Evolutionary conservation across 2,888 invertebrate species (phyloP), one percentile per base, ranked within the genome.

Genomic region (Amphipyra berbera): DNA sequence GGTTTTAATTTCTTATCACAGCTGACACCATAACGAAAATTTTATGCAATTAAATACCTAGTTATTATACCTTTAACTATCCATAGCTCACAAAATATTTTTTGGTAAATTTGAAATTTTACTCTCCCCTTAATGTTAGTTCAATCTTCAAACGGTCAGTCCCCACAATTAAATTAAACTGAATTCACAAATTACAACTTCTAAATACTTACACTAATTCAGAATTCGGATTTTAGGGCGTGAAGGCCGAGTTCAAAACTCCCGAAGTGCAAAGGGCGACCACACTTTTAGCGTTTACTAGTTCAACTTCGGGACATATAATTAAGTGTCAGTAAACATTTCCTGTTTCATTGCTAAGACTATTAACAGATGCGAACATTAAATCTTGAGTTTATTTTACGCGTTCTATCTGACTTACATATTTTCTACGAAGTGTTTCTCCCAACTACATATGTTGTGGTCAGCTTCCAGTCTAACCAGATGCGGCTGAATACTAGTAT

Each of bases 241-340:
- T 30, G 14, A 57, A 21, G 49, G 53, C 56, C 42, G 53, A 57
- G 58, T 58, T 44, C 59, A 59, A 55, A 62, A 68, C 44, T 59
- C 56, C 9, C n/a, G 8, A 35, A 55, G 41, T 57, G 46, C 52
- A 68, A 65, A 64, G 65, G 65, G 58, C 37, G 38, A 8, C 21
- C 33, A 14, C 41, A 30, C 27, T 30, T 30, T 30, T 5, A 6
- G 27, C 40, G 33, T 45, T 44, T 57, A 55, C 59, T 38, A 62
- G 68, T 73, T 65, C 46, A 46, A 71, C 42, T 68, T 61, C 0
- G 42, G 45, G 45, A 61, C 46, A 65, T 40, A 61, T 62, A 77
- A 76, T 73, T 73, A 62, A 70, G 47, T 62, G 57, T 61, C 49
- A 15, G 61, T 54, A 44, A 61, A 68, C 53, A 73, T 58, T 68